Evolutionary conservation across 2,888 invertebrate species (phyloP), one percentile per base, ranked within the genome.

Genomic region (Achlya flavicornis): DNA sequence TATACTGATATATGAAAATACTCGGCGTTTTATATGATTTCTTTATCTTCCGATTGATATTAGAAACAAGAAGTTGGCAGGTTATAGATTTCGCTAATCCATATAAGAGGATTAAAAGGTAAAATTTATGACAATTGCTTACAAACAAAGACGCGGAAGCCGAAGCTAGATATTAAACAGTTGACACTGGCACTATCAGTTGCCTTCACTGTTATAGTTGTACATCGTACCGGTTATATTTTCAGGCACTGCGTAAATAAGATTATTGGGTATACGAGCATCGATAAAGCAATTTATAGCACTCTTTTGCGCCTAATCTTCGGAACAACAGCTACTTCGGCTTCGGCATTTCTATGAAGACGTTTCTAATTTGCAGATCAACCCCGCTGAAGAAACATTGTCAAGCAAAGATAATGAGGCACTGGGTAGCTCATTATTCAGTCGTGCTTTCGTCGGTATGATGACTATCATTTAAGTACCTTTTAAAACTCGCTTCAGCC

Each of bases 351-450:
- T 35, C 26, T 26, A 26, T 26, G 26, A 26, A 26, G 26, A 26
- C 26, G 26, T 26, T 26, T 26, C 26, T 26, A 26, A 26, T 26
- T 53, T 53, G 4, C 58, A 72, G 71, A 64, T 64, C 8, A 62
- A 65, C 38, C 26, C 69, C 8, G 67, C 71, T 4, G 64, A 65
- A 35, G 73, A 72, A 35, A 57, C 73, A 19, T 8, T 38, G 12
- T 60, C 71, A 4, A 73, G 66, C 33, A 74, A 68, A 14, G 76
- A 76, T 14, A 61, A 74, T 41, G 26, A 66, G 14, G 76, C 74
- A 64, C 70, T 70, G 10, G 74, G 75, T 41, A 74, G 69, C 0
- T 63, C 69, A 7, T 63, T 75, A 19, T 64, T 73, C 53, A 70
- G 66, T 33, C 70, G 71, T 3, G 64, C 72, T 57, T 19, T 71